Percentiles rank a stretch among this genome's conserved stretches.
Conservation (phyloP, 2,797 vertebrate species). For the Gallinago nigripennis region DNA sequence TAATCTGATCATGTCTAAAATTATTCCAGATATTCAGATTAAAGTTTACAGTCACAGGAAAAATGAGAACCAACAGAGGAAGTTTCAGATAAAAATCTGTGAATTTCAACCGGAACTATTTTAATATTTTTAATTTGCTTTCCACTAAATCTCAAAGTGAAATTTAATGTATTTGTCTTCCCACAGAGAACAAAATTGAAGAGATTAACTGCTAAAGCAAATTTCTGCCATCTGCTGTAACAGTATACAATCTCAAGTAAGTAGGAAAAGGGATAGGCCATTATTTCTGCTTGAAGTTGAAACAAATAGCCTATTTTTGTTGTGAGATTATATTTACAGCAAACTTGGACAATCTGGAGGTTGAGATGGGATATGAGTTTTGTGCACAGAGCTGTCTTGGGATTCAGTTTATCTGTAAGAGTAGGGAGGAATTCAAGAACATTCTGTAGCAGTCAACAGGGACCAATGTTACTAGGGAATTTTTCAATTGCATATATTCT, state of each 20-base stretch:
- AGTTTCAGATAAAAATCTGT: neutral
- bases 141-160: neutral
- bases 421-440: neutral
- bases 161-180: neutral
- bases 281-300: neutral
- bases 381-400: neutral
- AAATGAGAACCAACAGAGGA: neutral
- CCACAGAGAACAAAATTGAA: neutral
- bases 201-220: neutral
- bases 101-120: neutral
- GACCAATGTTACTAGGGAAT: neutral
- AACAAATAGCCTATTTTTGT: neutral
- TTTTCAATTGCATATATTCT: neutral
- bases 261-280: neutral
- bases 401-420: neutral
- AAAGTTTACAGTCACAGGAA: neutral
- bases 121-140: neutral
- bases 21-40: neutral
- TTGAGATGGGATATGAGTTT: neutral
- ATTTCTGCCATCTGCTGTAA: constrained; percentile 3
- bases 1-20: neutral
- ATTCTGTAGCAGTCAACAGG: neutral
- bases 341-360: neutral
- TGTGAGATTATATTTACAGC: neutral
- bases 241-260: neutral